Evolutionary conservation across 2,888 invertebrate genomes (phyloP), one percentile per base, ranked within the genome.

Genomic region (Tromatobia lineatoria): DNA sequence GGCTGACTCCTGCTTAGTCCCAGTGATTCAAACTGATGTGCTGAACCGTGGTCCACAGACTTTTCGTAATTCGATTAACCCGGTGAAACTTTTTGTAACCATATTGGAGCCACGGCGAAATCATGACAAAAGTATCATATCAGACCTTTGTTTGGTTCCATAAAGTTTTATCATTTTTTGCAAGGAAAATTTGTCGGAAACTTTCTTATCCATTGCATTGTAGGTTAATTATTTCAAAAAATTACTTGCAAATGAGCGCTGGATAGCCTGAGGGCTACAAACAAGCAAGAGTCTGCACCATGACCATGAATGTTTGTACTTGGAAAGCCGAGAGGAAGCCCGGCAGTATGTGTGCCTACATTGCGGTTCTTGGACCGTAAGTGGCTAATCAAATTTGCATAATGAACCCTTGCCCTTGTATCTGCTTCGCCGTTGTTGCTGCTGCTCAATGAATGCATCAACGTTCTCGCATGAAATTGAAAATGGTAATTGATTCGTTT

Each of bases 361-460:
- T 23, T 11, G 23, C 45, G 10, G 25, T 50, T 50, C 4, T 23
- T 23, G 59, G n/a, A 42, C 8, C 34, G 54, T 59, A 54, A 61
- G 71, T 59, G 70, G 50, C 61, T 59, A 38, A 79, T 79, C 52
- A 71, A 79, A 79, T 79, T 71, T 71, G 79, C 61, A 61, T 71
- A 79, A 64, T 50, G 71, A 57, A 79, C 57, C 38, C 47, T 70
- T 59, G 52, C 64, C 23, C 50, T 54, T 18, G 67, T 34, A 29
- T 66, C 45, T 45, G 18, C 23, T 25, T 25, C 18, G 59, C 59
- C 42, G 54, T 25, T 23, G 20, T 18, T 59, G 25, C 73, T n/a
- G 23, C 38, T 11, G 45, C 57, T 45, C 45, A 15, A 57, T 2
- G 50, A n/a, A 42, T 23, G 59, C 25, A 59, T 25, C 45, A 25